Evolutionary conservation across 2,113 vertebrate species (phyloP), one percentile per base, ranked within the genome.

Genomic region (Delphinapterus leucas): DNA sequence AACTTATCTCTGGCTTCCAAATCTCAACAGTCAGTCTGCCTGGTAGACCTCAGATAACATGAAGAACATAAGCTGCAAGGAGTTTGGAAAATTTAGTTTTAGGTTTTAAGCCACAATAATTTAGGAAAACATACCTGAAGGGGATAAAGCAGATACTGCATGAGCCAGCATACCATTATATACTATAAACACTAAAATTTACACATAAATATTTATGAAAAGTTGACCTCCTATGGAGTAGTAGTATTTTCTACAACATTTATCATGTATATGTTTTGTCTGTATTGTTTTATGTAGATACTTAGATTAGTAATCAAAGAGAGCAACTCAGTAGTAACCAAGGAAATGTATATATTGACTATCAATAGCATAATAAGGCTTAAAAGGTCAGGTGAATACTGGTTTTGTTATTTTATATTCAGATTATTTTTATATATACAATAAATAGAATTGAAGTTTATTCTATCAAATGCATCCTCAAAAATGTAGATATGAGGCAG

Each of bases 251-350:
- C 68, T 91, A 25, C 1, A 63, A 44, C 58, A 80, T 70, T 55
- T 85, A 31, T 68, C 31, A 61, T 71, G 3, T 20, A 60, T 53
- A 49, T 28, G 33, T 41, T 70, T 86, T 68, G 6, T 28, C 12
- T 90, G 15, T 67, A 15, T 53, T 67, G 9, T 86, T 89, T 58
- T 67, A 74, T 67, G 8, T 36, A 86, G 8, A 92, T 86, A 89
- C 73, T 94, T 89, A 86, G 41, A 82, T 63, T 49, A 94, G 31
- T 81, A 36, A 88, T 85, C 58, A 83, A 92, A 65, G 31, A 90
- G 11, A 89, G 11, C 13, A 88, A 73, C 7, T 82, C 79, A 93
- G 0, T 47, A 87, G 26, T 87, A 82, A 93, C 7, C 61, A 58
- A 84, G 44, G 17, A 79, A 17, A 70, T 55, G 13, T 28, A 81